Conservation (phyloP, 1,140 invertebrate species). For the Lepidostoma basale region DNA sequence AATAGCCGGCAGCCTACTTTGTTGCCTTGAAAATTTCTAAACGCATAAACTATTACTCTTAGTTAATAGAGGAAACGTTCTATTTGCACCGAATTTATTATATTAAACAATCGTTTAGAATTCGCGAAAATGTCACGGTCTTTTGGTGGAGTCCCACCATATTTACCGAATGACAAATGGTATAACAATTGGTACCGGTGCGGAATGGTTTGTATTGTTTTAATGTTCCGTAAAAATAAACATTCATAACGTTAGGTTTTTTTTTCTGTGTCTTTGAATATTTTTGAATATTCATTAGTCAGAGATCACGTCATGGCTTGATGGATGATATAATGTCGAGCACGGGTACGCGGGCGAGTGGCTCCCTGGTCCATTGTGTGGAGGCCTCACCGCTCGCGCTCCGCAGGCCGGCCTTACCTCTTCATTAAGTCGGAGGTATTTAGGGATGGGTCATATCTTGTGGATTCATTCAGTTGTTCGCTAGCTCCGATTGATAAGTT, state of each 20-base stretch:
- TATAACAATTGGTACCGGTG: background rate
- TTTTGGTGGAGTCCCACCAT: background rate
- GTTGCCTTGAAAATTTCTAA: too few species aligned
- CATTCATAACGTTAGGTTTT: background rate
- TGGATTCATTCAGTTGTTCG: background rate
- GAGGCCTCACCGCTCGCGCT: background rate
- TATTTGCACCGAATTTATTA: slow-evolving; percentile 10
- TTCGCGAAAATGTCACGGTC: slow-evolving; percentile 17
- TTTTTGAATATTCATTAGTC: slow-evolving; percentile 16
- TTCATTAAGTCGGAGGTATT: background rate
- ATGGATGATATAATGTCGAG: slow-evolving; percentile 13
- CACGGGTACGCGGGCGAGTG: background rate
- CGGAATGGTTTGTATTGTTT: slow-evolving; percentile 3
- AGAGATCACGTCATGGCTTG: slow-evolving; percentile 2
- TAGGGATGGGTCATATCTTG: background rate
- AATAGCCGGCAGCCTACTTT: too few species aligned
- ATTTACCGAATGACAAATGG: slow-evolving; percentile 10
- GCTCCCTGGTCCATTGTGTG: background rate
- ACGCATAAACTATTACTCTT: too few species aligned
- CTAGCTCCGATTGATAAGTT: background rate
- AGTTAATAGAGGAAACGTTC: background rate
- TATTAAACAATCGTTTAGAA: background rate
- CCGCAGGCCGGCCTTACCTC: too few species aligned
- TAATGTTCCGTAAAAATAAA: slow-evolving; percentile 23
- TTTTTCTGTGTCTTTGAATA: slow-evolving; percentile 6